Evolutionary conservation across 2,888 invertebrate genomes (phyloP), one percentile per base, ranked within the genome.

Genomic region (Drosophila subsilvestris): DNA sequence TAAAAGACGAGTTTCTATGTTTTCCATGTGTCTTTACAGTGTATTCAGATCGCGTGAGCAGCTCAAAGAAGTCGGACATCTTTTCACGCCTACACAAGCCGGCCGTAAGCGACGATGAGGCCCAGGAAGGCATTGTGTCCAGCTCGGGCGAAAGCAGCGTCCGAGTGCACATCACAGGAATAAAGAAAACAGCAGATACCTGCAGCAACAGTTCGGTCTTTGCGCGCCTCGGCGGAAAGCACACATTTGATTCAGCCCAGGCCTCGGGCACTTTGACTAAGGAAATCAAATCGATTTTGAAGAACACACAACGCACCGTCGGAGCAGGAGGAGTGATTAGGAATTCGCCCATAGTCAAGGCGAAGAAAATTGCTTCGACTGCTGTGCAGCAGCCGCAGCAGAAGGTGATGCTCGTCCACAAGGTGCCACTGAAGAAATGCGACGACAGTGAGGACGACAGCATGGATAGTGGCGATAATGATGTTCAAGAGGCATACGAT

Each of bases 361-460:
- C 88, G 8, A 90, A 90, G 66, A 74, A 75, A 4, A 60, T 78
- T 25, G 74, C 69, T 1, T 20, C 50, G 1, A 42, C 75, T 1
- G 49, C 77, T 18, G 61, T 61, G 37, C 37, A n/a, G 25, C 29
- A 75, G 7, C 77, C 87, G 3, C 79, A 86, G 22, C 92, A 92
- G 58, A 92, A 91, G 69, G 91, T 92, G 1, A 86, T 92, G 78
- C 77, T 92, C 9, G 91, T 92, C 1, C 91, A 91, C 69, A 92
- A 91, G 66, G 91, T 92, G 22, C 92, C 92, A 0, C 75, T 92
- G 0, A 92, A 92, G 67, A 73, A 83, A 8, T 88, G 89, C 12
- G 90, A 90, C 60, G 89, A 88, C 49, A 86, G 82, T 50, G 77
- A 82, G 2, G 80, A 87, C 14, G 76, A 80, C 14, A 82, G 89